These are phyloP conservation scores for Hesperia comma DNA, from an alignment of 2,888 invertebrate genomes.

Conservation along the genomic window DNA sequence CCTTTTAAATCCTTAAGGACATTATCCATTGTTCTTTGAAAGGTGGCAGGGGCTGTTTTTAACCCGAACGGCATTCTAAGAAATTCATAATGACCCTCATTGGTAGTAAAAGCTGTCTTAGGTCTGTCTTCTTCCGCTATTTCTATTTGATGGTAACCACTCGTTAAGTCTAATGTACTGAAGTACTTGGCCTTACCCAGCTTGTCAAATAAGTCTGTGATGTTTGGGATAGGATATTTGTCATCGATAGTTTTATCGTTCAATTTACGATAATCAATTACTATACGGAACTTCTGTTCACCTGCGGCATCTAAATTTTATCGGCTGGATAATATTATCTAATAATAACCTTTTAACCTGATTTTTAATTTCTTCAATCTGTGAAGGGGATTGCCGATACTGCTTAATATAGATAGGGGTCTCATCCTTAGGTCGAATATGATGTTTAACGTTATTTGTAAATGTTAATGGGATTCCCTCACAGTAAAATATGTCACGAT, in stretches of 20 bases:
- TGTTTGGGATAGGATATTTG: constrained; percentile 47
- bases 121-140: constrained; percentile 37
- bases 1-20: constrained; percentile 36
- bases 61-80: constrained; percentile 46
- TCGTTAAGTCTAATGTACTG: constrained; percentile 35
- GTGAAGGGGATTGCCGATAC: constrained; percentile 18
- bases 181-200: constrained; percentile 47
- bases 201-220: constrained; percentile 41
- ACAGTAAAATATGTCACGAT: constrained; percentile 17
- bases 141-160: constrained; percentile 39
- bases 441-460: constrained; percentile 21
- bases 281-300: constrained; percentile 45
- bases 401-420: constrained; percentile 23
- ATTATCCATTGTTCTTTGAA: constrained; percentile 48
- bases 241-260: constrained; percentile 45
- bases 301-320: constrained; percentile 35
- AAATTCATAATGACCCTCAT: constrained; percentile 47
- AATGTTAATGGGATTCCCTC: constrained; percentile 22
- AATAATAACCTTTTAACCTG: not conserved
- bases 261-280: constrained; percentile 44
- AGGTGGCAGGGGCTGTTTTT: constrained; percentile 48
- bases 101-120: constrained; percentile 49
- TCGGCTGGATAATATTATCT: not conserved
- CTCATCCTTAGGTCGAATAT: constrained; percentile 19
- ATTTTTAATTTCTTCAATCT: constrained; percentile 26